Evolutionary conservation across 2,888 invertebrate genomes (phyloP).

Genomic region (Drosophila bunnanda): DNA sequence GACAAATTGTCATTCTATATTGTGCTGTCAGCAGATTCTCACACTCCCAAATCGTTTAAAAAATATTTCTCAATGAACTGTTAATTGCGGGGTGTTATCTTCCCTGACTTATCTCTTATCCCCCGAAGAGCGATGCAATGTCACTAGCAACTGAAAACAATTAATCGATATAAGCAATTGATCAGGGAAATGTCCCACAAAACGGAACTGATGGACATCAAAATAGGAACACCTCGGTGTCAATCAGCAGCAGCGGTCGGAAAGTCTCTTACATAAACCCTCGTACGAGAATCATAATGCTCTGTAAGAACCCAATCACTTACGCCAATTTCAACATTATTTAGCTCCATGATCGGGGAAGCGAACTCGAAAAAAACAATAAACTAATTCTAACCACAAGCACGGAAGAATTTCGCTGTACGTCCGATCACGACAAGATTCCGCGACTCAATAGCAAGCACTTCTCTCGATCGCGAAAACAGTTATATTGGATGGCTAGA

Average conservation of each 20-base stretch:
- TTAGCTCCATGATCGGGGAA: conserved; percentile 56
- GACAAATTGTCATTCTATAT: conserved; percentile 54
- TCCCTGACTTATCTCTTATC: neutral
- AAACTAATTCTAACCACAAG: conserved; percentile 26
- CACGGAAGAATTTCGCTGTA: conserved; percentile 11
- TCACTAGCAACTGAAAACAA: conserved; percentile 2
- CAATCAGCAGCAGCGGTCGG: conserved; percentile 15
- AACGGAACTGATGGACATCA: conserved; percentile 33
- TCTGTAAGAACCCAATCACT: neutral
- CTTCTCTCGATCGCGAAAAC: conserved; percentile 53
- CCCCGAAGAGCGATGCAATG: neutral
- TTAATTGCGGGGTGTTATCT: conserved; percentile 16
- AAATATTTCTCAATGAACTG: conserved; percentile 11
- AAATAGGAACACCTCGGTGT: conserved; percentile 1
- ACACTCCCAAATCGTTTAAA: neutral
- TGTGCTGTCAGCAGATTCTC: neutral
- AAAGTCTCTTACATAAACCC: conserved; percentile 55
- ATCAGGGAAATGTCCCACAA: neutral
- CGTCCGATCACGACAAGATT: conserved; percentile 44
- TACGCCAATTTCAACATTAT: conserved; percentile 51
- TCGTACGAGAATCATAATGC: neutral
- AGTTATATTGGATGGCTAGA: conserved; percentile 44
- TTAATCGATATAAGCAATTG: conserved; percentile 3
- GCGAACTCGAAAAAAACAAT: conserved; percentile 14
- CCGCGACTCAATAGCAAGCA: conserved; percentile 51